Base-by-base conservation (phyloP, 2,113 vertebrate species). In the Coracopsis vasa region DNA sequence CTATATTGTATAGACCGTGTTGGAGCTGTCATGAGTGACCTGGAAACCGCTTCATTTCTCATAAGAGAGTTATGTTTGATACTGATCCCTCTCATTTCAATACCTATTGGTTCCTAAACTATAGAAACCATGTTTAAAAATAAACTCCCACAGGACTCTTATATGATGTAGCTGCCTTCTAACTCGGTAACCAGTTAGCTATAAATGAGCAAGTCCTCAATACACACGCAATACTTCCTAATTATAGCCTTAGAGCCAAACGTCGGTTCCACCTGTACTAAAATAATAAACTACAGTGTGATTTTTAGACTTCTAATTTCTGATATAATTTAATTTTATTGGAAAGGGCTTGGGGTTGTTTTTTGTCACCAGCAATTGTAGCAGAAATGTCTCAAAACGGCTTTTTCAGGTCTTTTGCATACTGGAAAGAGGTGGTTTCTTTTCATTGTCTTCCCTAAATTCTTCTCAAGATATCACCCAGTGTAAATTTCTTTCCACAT, bases 1-100 rank as follows among this genome's bases (percentile, higher is more conserved):
- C 69, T 24, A 1, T 24, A 0, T 19, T 19, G 31, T 41, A 24
- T 24, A 5, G 50, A 5, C 41, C 4, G 0, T 9, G 50, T 13
- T 28, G 7, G 41, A 75, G 27, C 54, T 37, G 3, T 56, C n/a
- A 9, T 0, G 0, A 53, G 16, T 31, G 35, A 41, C 37, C 21
- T 24, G 8, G 47, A 96, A 90, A 94, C 81, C 1, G 25, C 9
- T 71, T 78, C 12, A 48, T 92, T 93, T 92, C 83, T 93, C 80
- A 65, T 64, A 65, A 80, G 41, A 84, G 2, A 11, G 39, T 13
- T 74, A 45, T 35, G 20, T 54, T 9, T 84, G 83, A 90, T 82
- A 90, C 41, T 79, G 50, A 6, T 54, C 53, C 50, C 10, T 70
- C 50, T 96, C 90, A 95, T 88, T 71, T 93, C 82, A 67, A 11